Base-by-base conservation (phyloP, 2,113 vertebrate species). In the Otis tarda region DNA sequence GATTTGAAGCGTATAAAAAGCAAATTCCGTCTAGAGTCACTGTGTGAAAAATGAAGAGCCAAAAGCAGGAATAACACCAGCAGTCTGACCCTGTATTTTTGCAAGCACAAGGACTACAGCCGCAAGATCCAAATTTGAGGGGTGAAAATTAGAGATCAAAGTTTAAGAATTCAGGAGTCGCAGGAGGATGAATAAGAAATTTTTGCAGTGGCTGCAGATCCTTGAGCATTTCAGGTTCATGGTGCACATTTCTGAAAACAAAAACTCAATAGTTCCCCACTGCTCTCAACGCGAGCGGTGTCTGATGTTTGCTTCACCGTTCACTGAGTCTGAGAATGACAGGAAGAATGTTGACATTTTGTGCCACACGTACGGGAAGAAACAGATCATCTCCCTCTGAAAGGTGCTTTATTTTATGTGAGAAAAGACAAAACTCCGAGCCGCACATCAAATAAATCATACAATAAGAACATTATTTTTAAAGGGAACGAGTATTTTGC, bases 391-490 rank as follows among this genome's bases (percentile, higher is more conserved):
- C 93, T 95, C 67, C 87, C 87, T 92, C 92, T 92, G 93, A 97
- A 97, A 94, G 80, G 89, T 89, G 93, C 70, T 94, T 93, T 92
- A 97, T 97, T 95, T 95, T 94, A 83, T 81, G 91, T 92, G 90
- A 89, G 92, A 94, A 89, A 95, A 93, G 87, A 97, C 95, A 96
- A 96, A 96, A 97, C 94, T 94, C 87, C 2, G 22, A 93, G 89
- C 57, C 86, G 33, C 50, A 83, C 89, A 96, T 97, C 94, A 97
- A 97, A 96, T 94, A 95, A 96, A 94, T 94, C 89, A 95, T 94
- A 97, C 91, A 97, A 96, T 94, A 96, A 92, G 90, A 95, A 94
- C 92, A 90, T 94, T 95, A 93, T 95, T 95, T 97, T 96, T 93
- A 97, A 97, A 93, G 63, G 60, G 95, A 93, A 90, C n/a, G 41